Conservation (phyloP, 2,888 invertebrate genomes). For the Cartodere bifasciata region DNA sequence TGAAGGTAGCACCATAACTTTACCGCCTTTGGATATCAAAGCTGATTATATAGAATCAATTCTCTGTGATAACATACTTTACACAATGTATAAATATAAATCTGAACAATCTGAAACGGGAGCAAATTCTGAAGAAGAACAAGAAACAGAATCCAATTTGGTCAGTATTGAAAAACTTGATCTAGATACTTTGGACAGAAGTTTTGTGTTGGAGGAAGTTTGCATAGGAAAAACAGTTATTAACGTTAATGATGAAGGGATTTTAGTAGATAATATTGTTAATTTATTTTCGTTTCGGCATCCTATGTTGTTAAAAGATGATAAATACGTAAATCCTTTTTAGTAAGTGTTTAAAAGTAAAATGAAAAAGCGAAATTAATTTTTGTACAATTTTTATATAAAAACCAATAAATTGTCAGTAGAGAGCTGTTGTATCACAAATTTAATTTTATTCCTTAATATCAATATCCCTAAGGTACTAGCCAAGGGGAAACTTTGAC, state of each 20-base stretch:
- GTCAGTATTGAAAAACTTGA: slow-evolving; percentile 8
- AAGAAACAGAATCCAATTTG: not conserved
- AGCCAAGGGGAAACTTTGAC: no score
- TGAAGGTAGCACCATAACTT: not conserved
- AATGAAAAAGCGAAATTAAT: not conserved
- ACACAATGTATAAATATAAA: slow-evolving; percentile 21
- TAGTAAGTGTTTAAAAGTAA: not conserved
- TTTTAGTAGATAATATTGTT: not conserved
- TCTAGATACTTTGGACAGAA: slow-evolving; percentile 5
- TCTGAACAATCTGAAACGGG: slow-evolving; percentile 9
- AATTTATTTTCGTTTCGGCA: slow-evolving; percentile 7
- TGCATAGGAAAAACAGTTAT: not conserved
- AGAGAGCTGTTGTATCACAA: slow-evolving; percentile 2
- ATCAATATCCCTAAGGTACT: no score
- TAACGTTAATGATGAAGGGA: not conserved
- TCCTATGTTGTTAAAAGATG: no score
- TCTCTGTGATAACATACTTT: slow-evolving; percentile 19
- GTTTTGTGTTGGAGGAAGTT: slow-evolving; percentile 2
- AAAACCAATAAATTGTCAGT: not conserved
- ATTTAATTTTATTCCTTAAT: not conserved
- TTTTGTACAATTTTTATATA: not conserved
- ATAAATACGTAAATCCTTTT: no score
- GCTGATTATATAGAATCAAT: slow-evolving; percentile 19
- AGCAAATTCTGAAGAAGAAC: no score
- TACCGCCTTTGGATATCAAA: not conserved